Evolutionary conservation across 2,113 vertebrate genomes (phyloP).

Genomic region (Aleadryas rufinucha): DNA sequence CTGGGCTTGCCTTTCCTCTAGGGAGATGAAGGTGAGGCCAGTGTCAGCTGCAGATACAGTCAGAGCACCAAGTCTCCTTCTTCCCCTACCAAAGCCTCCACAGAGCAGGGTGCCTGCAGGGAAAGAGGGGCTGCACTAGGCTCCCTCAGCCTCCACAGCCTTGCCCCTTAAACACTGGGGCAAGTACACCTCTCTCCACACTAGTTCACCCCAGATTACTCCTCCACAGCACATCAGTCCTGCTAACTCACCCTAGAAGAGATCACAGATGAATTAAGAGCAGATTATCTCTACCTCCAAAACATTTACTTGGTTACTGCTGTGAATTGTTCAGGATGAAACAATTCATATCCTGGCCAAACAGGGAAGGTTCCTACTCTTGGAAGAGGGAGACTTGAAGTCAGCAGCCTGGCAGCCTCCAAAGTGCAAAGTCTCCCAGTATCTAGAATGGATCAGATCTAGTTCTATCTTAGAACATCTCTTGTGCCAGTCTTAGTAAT

Average conservation of each 20-base stretch:
- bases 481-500: background rate
- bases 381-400: background rate
- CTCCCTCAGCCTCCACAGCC: background rate
- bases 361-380: background rate
- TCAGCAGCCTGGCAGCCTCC: background rate
- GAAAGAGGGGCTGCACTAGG: background rate
- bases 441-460: background rate
- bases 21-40: background rate
- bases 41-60: background rate
- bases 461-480: background rate
- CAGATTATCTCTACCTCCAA: background rate
- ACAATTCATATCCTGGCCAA: background rate
- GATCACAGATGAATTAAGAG: background rate
- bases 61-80: background rate
- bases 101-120: background rate
- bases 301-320: background rate
- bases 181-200: background rate
- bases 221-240: background rate
- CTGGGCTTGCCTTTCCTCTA: background rate
- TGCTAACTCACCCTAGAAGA: background rate
- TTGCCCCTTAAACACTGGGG: background rate
- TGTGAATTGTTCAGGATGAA: background rate
- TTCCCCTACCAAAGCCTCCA: background rate
- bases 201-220: background rate
- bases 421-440: fast-evolving